Conservation (phyloP, 2,113 vertebrate genomes). For the Globicephala melas region DNA sequence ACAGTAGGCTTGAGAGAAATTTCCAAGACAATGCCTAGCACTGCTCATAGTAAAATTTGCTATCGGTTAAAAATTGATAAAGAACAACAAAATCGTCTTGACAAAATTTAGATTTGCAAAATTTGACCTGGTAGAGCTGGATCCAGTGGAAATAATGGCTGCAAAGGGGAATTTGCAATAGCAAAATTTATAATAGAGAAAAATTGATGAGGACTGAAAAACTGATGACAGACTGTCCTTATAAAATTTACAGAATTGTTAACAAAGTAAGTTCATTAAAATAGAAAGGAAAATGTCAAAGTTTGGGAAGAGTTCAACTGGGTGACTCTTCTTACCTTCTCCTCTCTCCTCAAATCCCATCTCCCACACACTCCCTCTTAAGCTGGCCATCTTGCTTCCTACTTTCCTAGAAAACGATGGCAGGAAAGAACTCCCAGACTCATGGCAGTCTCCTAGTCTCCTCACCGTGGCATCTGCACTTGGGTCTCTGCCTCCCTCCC, state of each 20-base stretch:
- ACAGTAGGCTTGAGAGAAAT: neutral
- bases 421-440: neutral
- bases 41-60: neutral
- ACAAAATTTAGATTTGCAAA: neutral
- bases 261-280: neutral
- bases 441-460: neutral
- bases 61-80: neutral
- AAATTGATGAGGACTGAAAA: neutral
- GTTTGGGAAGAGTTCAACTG: neutral
- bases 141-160: neutral
- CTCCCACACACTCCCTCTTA: neutral
- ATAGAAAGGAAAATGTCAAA: neutral
- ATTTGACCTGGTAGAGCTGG: neutral
- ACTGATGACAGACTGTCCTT: neutral
- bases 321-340: neutral
- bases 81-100: neutral
- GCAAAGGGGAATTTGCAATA: neutral
- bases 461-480: fast-evolving
- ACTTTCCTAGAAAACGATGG: neutral
- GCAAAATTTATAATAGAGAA: neutral
- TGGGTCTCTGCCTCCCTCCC: neutral
- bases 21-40: neutral
- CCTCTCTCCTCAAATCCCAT: neutral
- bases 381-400: neutral
- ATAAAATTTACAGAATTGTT: neutral